Base-by-base conservation (phyloP, 2,113 vertebrate genomes). In the Leucoraja erinaceus region DNA sequence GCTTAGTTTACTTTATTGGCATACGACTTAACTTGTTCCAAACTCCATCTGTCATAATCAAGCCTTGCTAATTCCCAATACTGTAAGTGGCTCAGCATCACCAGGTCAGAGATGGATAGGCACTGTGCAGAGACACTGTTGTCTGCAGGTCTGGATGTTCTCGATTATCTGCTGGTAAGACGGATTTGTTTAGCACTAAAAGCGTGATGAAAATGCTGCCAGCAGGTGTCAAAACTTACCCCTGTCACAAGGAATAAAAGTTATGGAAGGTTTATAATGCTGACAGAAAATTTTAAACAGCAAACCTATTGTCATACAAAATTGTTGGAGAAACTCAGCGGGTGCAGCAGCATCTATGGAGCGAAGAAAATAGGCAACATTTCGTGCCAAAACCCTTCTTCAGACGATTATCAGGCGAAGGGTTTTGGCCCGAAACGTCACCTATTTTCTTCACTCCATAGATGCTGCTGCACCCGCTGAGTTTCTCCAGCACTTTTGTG, bases 31-130 rank as follows among this genome's bases (percentile, higher is more conserved):
- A 91, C 90, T 91, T 70, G 20, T 54, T 33, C 68, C 22, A 54
- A 91, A 38, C 68, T 91, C 90, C 90, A 91, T 91, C 68, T 91
- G 90, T 74, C 68, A 91, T 72, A 68, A 63, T 54, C 90, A 91
- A 54, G 90, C 68, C 38, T 74, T 88, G 90, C 20, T 91, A 33
- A 72, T 91, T 91, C 90, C 72, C 90, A 47, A 47, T 91, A 47
- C 38, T 47, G 38, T 47, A 91, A 72, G 66, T 91, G 66, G 68
- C 68, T 68, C 33, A 72, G 38, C 38, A 74, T 47, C 33, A 72
- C 5, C 20, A 72, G 90, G 68, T 91, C 90, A 91, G 68, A 47
- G 22, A 54, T 72, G 70, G 20, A 74, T 38, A 91, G 68, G 10
- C 54, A 38, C 20, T 33, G 33, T 47, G 33, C 68, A 28, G 90